Base-by-base conservation (phyloP, 2,113 vertebrate species). In the Prolemur simus region DNA sequence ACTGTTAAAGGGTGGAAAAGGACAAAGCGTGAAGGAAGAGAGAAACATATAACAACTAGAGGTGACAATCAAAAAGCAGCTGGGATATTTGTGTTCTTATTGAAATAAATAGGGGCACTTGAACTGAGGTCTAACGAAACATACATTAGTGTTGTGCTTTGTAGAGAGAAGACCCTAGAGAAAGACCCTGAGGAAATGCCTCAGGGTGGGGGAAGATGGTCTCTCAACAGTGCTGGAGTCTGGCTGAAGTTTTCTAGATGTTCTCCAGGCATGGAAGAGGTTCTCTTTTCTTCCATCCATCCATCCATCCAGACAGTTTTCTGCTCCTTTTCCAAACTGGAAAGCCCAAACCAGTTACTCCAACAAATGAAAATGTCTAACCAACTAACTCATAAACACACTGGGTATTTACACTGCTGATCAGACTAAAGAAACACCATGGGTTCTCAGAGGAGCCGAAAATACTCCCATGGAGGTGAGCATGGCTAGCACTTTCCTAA, bases 131-230 rank as follows among this genome's bases (percentile, higher is more conserved):
- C 86, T 90, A 96, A 98, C 88, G 97, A 96, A 98, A 95, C 97
- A 89, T 97, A 98, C 69, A 71, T 98, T 99, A 99, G 98, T 99
- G 98, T 99, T 99, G 99, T 99, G 99, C 98, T 99, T 99, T 98
- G 93, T 96, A 98, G 98, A 98, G 97, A 97, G 95, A 97, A 96
- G 97, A 98, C 98, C 98, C 98, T 98, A 97, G 97, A 98, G 98
- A 96, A 93, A 96, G 80, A 81, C 52, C 85, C 78, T 5, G 78
- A 96, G 92, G 87, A 42, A 20, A 63, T 13, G 52, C 92, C 97
- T 93, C 82, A 27, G 69, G 86, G 15, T 2, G 7, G n/a, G 69
- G 34, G 20, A 96, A 97, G 84, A 83, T 92, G 98, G 97, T 98
- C 98, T 98, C 98, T 97, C 66, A 54, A 66, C 29, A 95, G 96